phyloP scores from a whole-genome alignment of 2,888 invertebrate species.

The Papilio gigon region DNA sequence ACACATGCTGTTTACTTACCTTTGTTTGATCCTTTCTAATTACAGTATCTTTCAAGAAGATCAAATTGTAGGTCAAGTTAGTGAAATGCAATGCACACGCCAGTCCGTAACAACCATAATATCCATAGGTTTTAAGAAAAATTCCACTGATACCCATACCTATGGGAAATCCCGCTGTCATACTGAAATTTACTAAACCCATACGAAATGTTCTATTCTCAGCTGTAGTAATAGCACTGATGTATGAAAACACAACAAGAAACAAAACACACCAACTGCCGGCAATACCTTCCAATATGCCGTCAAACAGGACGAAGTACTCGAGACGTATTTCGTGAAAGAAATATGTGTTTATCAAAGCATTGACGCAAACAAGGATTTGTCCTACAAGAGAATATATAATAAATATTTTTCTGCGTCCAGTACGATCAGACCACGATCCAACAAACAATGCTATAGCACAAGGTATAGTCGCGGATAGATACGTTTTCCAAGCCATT shows the following conservation, averaged over 20 bases:
- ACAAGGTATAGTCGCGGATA: constrained; percentile 90
- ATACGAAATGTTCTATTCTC: constrained; percentile 90
- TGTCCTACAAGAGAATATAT: constrained; percentile 88
- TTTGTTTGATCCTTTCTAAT: constrained; percentile 60
- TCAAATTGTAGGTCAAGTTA: constrained; percentile 86
- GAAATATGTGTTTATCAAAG: constrained; percentile 88
- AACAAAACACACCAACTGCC: constrained; percentile 92
- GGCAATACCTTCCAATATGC: constrained; percentile 87
- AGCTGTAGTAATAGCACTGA: constrained; percentile 89
- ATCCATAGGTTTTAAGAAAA: constrained; percentile 85
- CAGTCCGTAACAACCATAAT: constrained; percentile 89
- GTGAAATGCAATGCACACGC: constrained; percentile 85
- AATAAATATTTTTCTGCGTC: constrained; percentile 88
- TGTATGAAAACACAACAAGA: constrained; percentile 91
- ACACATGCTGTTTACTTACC: constrained; percentile 52
- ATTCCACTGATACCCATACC: constrained; percentile 92
- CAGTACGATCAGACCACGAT: constrained; percentile 86
- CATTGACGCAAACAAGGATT: constrained; percentile 85
- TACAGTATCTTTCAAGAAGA: constrained; percentile 85
- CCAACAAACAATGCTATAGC: constrained; percentile 90
- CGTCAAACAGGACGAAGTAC: constrained; percentile 87
- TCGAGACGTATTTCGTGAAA: constrained; percentile 89
- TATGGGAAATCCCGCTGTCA: constrained; percentile 93
- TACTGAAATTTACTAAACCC: constrained; percentile 91
- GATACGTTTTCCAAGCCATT: constrained; percentile 89